phyloP scores from a whole-genome alignment of 2,113 vertebrate genomes.

The Brachyistius frenatus region DNA sequence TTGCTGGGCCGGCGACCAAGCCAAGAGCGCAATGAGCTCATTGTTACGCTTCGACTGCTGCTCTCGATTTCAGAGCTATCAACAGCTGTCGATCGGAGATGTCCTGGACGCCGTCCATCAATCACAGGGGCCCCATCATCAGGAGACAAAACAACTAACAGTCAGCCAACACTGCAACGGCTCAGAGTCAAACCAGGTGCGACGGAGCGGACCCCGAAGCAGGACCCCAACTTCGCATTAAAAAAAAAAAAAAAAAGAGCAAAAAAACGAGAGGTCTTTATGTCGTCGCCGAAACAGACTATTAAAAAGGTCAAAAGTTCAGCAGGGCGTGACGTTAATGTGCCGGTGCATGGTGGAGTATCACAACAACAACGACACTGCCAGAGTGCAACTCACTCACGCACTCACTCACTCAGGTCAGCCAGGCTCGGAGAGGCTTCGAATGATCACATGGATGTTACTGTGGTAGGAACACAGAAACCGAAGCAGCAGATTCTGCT shows the following conservation, averaged over 20 bases:
- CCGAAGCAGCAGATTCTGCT: too few species aligned
- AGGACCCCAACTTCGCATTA: slow-evolving; percentile 35
- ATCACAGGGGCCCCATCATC: slow-evolving; percentile 82
- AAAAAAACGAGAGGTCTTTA: slow-evolving; percentile 14
- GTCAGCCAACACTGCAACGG: slow-evolving; percentile 73
- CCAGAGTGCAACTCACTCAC: slow-evolving; percentile 25
- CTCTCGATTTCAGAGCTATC: slow-evolving; percentile 87
- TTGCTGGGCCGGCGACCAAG: slow-evolving; percentile 81
- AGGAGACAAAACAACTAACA: slow-evolving; percentile 83
- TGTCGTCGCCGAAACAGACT: slow-evolving; percentile 20
- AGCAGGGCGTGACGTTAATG: slow-evolving; percentile 45
- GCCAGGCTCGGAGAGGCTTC: slow-evolving; percentile 32
- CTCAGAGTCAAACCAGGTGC: slow-evolving; percentile 72
- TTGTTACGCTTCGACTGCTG: slow-evolving; percentile 87
- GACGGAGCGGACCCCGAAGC: slow-evolving; percentile 46
- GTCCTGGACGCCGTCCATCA: slow-evolving; percentile 87
- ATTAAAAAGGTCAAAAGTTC: slow-evolving; percentile 58
- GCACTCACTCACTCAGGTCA: slow-evolving; percentile 13
- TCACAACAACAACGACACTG: background rate
- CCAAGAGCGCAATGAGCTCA: slow-evolving; percentile 86
- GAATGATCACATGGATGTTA: background rate
- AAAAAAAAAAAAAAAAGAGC: too few species aligned
- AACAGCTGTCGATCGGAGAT: slow-evolving; percentile 89
- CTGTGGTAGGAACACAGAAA: too few species aligned
- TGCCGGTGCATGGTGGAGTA: background rate